phyloP scores from a whole-genome alignment of 2,888 invertebrate species.

The Dione juno region DNA sequence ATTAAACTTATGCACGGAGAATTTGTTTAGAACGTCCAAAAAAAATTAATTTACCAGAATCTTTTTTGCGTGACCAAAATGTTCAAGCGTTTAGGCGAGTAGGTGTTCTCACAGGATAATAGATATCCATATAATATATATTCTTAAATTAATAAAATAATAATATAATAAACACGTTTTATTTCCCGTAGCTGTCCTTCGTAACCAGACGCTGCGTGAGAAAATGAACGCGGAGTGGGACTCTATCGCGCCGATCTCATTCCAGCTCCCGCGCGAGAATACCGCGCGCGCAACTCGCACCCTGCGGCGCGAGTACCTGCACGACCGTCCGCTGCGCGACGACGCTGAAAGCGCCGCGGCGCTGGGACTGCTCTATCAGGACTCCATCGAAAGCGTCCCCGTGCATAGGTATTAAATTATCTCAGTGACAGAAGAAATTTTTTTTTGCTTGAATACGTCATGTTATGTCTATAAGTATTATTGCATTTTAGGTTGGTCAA shows the following conservation, averaged over 20 bases:
- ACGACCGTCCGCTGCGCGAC: conserved; percentile 50
- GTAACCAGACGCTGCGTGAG: conserved; percentile 77
- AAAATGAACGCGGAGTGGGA: conserved; percentile 85
- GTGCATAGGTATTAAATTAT: conserved; percentile 45
- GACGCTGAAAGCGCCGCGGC: conserved; percentile 38
- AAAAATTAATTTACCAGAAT: no score
- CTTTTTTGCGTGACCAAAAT: no score
- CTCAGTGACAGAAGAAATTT: background rate
- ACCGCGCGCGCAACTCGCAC: conserved; percentile 7
- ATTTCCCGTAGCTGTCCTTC: conserved; percentile 22
- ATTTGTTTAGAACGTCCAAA: no score
- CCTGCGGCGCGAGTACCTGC: conserved; percentile 58
- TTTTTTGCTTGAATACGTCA: background rate
- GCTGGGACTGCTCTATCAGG: conserved; percentile 48
- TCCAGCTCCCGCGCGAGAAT: conserved; percentile 83
- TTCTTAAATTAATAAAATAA: no score
- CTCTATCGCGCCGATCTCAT: conserved; percentile 85
- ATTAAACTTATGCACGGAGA: no score
- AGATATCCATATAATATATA: no score
- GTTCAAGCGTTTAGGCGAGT: no score
- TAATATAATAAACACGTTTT: no score
- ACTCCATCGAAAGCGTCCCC: conserved; percentile 48
- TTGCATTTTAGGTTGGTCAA: conserved; percentile 56
- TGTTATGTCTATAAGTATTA: background rate
- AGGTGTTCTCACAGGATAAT: no score